These are phyloP conservation scores for Tringa solitaria DNA, from an alignment of 2,113 vertebrate species.

Conservation along the genomic window DNA sequence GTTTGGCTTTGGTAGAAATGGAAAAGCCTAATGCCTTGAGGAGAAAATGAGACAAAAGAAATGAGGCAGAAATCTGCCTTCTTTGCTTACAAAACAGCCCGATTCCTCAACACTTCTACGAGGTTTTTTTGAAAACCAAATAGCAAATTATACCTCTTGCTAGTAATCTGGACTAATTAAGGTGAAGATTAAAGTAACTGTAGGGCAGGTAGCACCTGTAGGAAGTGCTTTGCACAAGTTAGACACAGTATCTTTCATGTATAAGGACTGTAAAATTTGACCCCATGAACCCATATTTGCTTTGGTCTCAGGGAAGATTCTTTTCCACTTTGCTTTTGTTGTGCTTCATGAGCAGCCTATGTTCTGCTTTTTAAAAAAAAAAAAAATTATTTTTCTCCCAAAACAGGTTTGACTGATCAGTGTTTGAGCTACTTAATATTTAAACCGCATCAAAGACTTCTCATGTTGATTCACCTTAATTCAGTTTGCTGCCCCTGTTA, in stretches of 20 bases:
- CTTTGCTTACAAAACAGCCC: background rate
- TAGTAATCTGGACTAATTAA: background rate
- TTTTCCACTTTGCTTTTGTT: background rate
- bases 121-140: background rate
- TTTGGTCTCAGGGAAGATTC: background rate
- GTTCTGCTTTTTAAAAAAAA: background rate
- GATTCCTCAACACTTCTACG: background rate
- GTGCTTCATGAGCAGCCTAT: background rate
- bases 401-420: background rate
- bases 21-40: background rate
- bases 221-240: background rate
- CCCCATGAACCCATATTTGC: background rate
- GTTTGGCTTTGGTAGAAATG: background rate
- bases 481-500: background rate
- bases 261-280: background rate
- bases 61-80: rapidly evolving
- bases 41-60: background rate
- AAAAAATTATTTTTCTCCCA: background rate
- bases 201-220: background rate
- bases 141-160: background rate
- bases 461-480: background rate
- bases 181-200: background rate
- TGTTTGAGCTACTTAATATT: background rate
- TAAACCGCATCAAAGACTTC: background rate
- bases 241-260: background rate